phyloP scores from a whole-genome alignment of 2,113 vertebrate species.

The Perca schrenkii region DNA sequence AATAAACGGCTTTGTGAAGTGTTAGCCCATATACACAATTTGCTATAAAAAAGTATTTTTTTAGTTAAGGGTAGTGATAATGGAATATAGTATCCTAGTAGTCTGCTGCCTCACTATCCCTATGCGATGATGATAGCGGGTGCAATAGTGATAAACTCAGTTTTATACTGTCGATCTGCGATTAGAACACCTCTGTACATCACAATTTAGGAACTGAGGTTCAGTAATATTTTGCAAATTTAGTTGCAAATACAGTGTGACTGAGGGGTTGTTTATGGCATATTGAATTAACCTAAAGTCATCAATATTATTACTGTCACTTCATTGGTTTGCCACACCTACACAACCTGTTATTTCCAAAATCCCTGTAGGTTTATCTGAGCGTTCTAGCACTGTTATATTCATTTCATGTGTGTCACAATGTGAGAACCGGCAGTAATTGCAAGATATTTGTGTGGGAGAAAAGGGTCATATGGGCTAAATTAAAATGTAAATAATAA shows the following conservation, averaged over 20 bases:
- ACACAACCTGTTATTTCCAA: conserved; percentile 5
- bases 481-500: conserved; percentile 67
- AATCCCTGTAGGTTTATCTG: conserved; percentile 21
- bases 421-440: not conserved
- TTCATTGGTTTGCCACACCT: conserved; percentile 1
- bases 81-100: too few relatives aligned
- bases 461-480: conserved; percentile 5
- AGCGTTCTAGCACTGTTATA: not conserved
- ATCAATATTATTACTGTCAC: not conserved
- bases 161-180: not conserved
- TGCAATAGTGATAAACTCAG: not conserved
- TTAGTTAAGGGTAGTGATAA: not conserved
- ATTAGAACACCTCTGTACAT: not conserved
- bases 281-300: not conserved
- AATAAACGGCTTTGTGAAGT: not conserved
- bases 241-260: not conserved
- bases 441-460: not conserved
- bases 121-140: not conserved
- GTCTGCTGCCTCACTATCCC: not conserved
- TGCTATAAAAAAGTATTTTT: not conserved
- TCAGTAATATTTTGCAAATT: not conserved
- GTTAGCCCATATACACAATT: not conserved
- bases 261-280: not conserved
- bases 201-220: not conserved
- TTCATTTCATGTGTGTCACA: conserved; percentile 29